Evolutionary conservation across 2,888 invertebrate genomes (phyloP), one percentile per base, ranked within the genome.

Genomic region (Melieria crassipennis): DNA sequence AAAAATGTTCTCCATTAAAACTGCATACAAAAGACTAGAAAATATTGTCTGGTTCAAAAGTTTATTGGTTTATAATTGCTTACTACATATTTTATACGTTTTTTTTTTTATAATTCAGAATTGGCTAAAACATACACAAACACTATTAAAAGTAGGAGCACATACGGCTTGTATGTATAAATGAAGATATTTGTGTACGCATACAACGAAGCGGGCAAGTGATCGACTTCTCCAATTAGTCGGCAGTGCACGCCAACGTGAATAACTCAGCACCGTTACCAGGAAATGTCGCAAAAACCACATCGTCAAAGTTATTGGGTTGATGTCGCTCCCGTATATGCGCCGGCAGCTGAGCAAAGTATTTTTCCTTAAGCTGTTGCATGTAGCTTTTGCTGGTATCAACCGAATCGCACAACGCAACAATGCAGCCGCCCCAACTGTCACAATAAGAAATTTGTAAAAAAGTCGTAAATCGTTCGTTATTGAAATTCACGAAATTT

Each of bases 401-500:
- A 70, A 89, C 89, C 0, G 87, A 87, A 46, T 84, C 81, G 73
- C 87, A 86, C 70, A 86, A 78, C 56, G 97, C 96, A 10, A 99
- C 97, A 69, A 93, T 91, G 86, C 98, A 99, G 5, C 99, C 99
- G 52, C 99, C 99, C 99, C 99, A 99, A 7, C 93, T 93, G 79
- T 7, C 78, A 72, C n/a, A 78, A 83, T n/a, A 60, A 62, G 72
- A 58, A 74, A 58, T 13, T 48, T 42, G 30, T 43, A 43, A 50
- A 3, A 7, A 63, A 63, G 5, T 11, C 30, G 55, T 56, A 56
- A 58, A 6, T 5, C 16, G 13, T n/a, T n/a, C 7, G 5, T 58
- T 30, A 1, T 47, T 48, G 45, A 48, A 1, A 7, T 9, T 50
- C 16, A 48, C 6, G 16, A 30, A 64, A 13, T 50, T 30, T 45